Percentiles rank a stretch among this genome's conserved stretches.
Conservation (phyloP, 2,888 invertebrate species). For the Agriotes lineatus region DNA sequence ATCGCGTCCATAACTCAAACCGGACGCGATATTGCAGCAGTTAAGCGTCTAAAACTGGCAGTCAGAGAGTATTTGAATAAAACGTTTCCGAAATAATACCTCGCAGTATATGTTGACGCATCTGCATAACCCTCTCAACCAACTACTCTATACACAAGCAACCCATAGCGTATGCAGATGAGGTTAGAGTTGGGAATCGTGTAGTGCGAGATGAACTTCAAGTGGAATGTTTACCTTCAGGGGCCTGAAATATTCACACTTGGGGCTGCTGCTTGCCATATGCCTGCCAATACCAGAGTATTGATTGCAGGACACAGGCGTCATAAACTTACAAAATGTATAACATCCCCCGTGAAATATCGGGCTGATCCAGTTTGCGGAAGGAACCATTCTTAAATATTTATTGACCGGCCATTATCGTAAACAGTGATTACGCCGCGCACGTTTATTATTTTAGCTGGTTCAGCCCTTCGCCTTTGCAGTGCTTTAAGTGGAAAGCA, state of each 20-base stretch:
- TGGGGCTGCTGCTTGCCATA: constrained; percentile 33
- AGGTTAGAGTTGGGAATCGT: constrained; percentile 44
- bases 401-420: neutral
- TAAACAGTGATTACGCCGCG: too few species aligned
- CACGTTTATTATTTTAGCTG: too few species aligned
- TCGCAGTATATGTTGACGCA: constrained; percentile 19
- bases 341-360: neutral
- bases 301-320: constrained; percentile 33
- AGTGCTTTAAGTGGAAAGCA: too few species aligned
- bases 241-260: constrained; percentile 42
- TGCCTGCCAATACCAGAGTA: constrained; percentile 37
- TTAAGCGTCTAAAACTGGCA: neutral
- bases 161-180: constrained; percentile 42
- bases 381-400: neutral
- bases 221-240: constrained; percentile 44
- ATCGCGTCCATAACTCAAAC: too few species aligned
- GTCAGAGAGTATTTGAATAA: constrained; percentile 8
- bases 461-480: too few species aligned
- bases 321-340: constrained; percentile 21
- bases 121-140: constrained; percentile 40
- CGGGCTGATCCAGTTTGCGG: neutral
- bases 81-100: constrained; percentile 17
- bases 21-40: too few species aligned
- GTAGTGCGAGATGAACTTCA: constrained; percentile 43
- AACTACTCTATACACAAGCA: constrained; percentile 37